Evolutionary conservation across 2,113 vertebrate species (phyloP), one percentile per base, ranked within the genome.

Genomic region (Anguilla rostrata): DNA sequence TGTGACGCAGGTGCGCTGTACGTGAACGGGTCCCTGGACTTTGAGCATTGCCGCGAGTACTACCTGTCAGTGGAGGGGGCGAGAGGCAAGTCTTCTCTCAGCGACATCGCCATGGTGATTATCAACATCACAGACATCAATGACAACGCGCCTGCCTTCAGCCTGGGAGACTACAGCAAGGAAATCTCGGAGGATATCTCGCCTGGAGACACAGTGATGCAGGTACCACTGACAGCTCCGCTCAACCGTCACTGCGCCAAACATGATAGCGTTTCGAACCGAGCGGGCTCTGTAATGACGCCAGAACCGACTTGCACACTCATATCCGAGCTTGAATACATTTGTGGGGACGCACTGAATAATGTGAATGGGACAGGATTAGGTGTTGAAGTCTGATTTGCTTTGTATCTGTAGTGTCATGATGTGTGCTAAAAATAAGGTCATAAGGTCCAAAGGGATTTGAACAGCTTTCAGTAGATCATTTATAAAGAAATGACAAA

Each of bases 101-200:
- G 93, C 0, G 98, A 99, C 82, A 92, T 97, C 86, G 96, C 96
- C 90, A 98, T 95, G 18, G 92, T 99, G 0, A 93, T 98, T 88
- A 94, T 99, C 91, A 98, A 98, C 83, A 91, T 99, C 90, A 98
- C 97, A 0, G 98, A 99, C 79, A 90, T 98, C 78, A 99, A 99
- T 0, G 98, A 99, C 90, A 97, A 99, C 0, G 63, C 92, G 0
- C 98, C 98, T 0, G 91, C 91, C 83, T 99, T 99, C 86, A 89
- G 90, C 82, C 95, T 92, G 78, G 94, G 94, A 0, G 93, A 93
- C 88, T 97, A 98, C 89, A 93, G 91, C 0, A 1, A 93, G 0
- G 94, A 95, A 53, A 94, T 99, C 78, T 89, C 94, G 0, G 98
- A 99, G 91, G 97, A 97, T 6, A 94, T 95, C 78, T 83, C 91